Percentiles rank a stretch among this genome's conserved stretches.
phyloP scores from a whole-genome alignment of 92 coral and sea anemone species.

The Zoanthus sansibaricus region DNA sequence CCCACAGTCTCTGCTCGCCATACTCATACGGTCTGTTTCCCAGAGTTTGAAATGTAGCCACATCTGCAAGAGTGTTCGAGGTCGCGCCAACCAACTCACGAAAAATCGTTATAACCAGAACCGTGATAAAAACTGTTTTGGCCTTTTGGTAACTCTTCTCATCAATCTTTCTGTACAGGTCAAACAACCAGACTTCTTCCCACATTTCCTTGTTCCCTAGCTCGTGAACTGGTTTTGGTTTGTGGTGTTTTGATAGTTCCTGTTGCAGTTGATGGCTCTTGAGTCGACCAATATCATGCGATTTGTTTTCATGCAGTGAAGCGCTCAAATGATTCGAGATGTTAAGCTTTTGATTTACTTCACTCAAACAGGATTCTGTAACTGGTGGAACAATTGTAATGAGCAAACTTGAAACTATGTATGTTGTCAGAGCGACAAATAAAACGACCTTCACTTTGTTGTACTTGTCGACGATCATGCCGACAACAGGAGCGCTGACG shows the following conservation, averaged over 20 bases:
- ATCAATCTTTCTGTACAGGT: constrained; percentile 79
- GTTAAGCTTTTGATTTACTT: constrained; percentile 78
- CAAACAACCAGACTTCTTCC: constrained; percentile 88
- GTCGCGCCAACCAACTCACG: constrained; percentile 95
- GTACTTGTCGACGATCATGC: constrained; percentile 94
- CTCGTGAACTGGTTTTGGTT: constrained; percentile 33
- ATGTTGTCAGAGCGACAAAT: constrained; percentile 77
- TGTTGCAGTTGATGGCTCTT: constrained; percentile 44
- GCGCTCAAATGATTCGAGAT: constrained; percentile 54
- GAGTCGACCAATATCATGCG: constrained; percentile 29
- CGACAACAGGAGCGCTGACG: constrained; percentile 88
- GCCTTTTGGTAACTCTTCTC: constrained; percentile 74
- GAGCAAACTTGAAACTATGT: constrained; percentile 74
- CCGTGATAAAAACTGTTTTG: constrained; percentile 73
- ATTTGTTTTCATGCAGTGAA: constrained; percentile 14
- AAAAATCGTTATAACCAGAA: constrained; percentile 71
- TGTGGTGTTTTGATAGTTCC: constrained; percentile 51
- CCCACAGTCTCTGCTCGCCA: constrained; percentile 92
- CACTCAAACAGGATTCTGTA: constrained; percentile 78
- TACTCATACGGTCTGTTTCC: constrained; percentile 84
- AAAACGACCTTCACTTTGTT: constrained; percentile 79
- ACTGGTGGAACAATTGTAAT: constrained; percentile 91
- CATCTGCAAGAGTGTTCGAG: constrained; percentile 87
- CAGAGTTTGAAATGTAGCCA: constrained; percentile 88
- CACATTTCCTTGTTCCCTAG: constrained; percentile 75